These are phyloP conservation scores for Melospiza georgiana DNA, from an alignment of 2,113 vertebrate species.

Conservation along the genomic window DNA sequence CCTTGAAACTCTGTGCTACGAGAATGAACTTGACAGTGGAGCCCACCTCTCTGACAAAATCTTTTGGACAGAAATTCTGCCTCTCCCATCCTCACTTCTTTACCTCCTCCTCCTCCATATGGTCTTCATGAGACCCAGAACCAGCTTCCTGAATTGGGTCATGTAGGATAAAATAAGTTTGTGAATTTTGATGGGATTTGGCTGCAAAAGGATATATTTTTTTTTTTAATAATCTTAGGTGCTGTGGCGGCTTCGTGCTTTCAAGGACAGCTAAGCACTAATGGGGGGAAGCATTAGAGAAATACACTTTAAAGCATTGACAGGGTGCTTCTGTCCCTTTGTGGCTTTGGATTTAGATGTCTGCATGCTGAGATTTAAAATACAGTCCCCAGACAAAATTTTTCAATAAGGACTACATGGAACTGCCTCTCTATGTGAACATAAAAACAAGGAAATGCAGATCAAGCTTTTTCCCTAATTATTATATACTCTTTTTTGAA, in stretches of 20 bases:
- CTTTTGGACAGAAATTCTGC: not conserved
- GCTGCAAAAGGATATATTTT: not conserved
- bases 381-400: not conserved
- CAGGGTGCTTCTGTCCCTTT: not conserved
- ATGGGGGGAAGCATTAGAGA: not conserved
- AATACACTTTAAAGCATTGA: not conserved
- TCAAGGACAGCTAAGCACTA: not conserved
- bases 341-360: not conserved
- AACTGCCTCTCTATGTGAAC: not conserved
- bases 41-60: not conserved
- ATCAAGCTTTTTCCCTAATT: not conserved
- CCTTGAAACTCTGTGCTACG: not conserved
- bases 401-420: not conserved
- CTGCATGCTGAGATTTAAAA: not conserved
- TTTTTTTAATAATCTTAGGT: not conserved
- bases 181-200: not conserved
- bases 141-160: not conserved
- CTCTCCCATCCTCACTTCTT: not conserved
- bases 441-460: not conserved
- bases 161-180: not conserved
- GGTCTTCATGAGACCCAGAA: not conserved
- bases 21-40: not conserved
- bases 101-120: not conserved
- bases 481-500: not conserved
- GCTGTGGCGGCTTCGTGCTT: not conserved